A percentile compares a stretch with the other conserved stretches of the same genome.
Conservation (phyloP, 1,140 invertebrate genomes). For the Riptortus pedestris region DNA sequence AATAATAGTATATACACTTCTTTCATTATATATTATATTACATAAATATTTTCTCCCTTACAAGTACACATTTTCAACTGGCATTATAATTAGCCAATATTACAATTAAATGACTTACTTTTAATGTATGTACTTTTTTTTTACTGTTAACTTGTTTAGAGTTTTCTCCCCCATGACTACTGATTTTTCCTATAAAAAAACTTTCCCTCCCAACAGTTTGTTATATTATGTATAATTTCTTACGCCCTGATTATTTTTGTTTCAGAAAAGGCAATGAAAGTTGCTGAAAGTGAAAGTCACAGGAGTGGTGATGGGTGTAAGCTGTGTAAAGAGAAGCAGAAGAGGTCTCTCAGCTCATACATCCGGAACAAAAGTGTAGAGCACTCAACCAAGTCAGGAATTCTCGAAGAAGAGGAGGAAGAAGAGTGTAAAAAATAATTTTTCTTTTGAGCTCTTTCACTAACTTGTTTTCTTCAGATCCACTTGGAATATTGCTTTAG, state of each 20-base stretch:
- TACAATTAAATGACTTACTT: too few relatives aligned
- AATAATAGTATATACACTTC: too few relatives aligned
- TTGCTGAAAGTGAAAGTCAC: constrained; percentile 4
- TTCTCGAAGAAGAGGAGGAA: constrained; percentile 45
- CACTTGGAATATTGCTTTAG: not conserved
- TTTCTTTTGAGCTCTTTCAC: not conserved
- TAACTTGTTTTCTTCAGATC: not conserved
- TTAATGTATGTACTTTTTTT: too few relatives aligned
- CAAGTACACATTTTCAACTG: too few relatives aligned
- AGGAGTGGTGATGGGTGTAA: constrained; percentile 38
- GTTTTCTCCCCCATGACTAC: too few relatives aligned
- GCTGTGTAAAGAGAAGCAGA: constrained; percentile 46
- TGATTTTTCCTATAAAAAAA: too few relatives aligned
- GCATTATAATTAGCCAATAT: too few relatives aligned
- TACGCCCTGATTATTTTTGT: constrained; percentile 12
- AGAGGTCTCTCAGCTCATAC: constrained; percentile 43
- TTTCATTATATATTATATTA: too few relatives aligned
- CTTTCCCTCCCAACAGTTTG: too few relatives aligned
- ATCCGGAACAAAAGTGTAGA: constrained; percentile 42
- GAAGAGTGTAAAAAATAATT: not conserved
- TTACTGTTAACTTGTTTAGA: too few relatives aligned
- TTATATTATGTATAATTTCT: too few relatives aligned
- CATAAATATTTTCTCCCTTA: too few relatives aligned
- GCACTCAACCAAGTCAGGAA: constrained; percentile 40
- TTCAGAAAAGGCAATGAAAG: constrained; percentile 15